Evolutionary conservation across 1,140 invertebrate species (phyloP).

Genomic region (Branchinecta lynchi): DNA sequence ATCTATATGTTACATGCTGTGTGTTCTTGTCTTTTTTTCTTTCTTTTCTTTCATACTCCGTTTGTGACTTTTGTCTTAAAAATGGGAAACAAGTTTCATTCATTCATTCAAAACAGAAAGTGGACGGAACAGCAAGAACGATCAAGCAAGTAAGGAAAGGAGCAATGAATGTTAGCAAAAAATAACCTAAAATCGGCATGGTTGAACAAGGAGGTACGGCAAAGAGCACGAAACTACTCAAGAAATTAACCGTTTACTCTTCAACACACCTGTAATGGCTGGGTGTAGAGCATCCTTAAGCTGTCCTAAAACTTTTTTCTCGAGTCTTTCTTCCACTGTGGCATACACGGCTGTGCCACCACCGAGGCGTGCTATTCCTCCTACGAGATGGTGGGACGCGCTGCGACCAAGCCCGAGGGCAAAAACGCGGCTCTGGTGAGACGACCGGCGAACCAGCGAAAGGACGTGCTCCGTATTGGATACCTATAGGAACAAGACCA

Average conservation of each 20-base stretch:
- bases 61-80: no score
- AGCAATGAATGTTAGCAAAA: no score
- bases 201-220: no score
- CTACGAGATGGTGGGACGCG: conserved; percentile 30
- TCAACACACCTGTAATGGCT: conserved; percentile 25
- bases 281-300: conserved; percentile 32
- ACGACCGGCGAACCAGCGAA: conserved; percentile 26
- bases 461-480: conserved; percentile 28
- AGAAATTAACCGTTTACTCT: background rate
- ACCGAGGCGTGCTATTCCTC: conserved; percentile 31
- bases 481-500: conserved; percentile 22
- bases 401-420: conserved; percentile 30
- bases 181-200: no score
- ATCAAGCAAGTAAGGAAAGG: no score
- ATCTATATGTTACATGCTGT: no score
- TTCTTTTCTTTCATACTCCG: no score
- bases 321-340: conserved; percentile 27
- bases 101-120: no score
- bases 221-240: no score
- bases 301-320: conserved; percentile 28
- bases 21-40: no score
- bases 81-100: no score
- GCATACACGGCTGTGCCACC: conserved; percentile 30
- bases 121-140: no score
- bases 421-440: conserved; percentile 28